Evolutionary conservation across 2,113 vertebrate species (phyloP).

Genomic region (Stictonetta naevosa): DNA sequence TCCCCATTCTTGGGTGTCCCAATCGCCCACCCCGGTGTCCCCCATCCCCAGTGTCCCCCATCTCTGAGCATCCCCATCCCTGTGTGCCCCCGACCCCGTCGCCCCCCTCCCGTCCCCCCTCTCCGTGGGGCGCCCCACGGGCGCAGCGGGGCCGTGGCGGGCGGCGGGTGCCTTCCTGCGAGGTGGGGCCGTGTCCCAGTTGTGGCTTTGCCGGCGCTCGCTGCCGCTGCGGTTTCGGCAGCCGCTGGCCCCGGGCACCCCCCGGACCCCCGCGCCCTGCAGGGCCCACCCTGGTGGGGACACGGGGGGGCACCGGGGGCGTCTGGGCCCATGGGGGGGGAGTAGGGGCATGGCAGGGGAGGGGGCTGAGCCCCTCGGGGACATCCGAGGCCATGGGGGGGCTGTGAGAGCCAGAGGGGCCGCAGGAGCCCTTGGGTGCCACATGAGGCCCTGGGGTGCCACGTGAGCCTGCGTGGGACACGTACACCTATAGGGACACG

Average conservation of each 20-base stretch:
- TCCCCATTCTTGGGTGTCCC: not conserved
- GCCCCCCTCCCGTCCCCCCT: not conserved
- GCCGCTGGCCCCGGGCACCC: not conserved
- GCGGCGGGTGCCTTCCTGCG: not conserved
- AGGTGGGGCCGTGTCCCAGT: not conserved
- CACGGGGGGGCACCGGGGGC: not conserved
- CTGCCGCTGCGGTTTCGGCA: not conserved
- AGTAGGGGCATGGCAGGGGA: not conserved
- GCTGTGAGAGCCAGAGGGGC: not conserved
- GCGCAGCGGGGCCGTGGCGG: not conserved
- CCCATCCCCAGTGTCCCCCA: not conserved
- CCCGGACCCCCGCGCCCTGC: not conserved
- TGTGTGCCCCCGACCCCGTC: not conserved
- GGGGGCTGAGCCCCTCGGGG: fast-evolving
- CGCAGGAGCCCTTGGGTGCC: not conserved
- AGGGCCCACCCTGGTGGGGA: not conserved
- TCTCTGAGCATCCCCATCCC: not conserved
- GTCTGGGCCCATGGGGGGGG: too few species aligned
- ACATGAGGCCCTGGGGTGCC: not conserved
- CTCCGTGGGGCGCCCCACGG: too few species aligned
- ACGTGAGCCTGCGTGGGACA: not conserved
- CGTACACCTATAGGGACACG: not conserved
- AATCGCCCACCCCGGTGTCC: not conserved
- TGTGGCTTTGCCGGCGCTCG: not conserved
- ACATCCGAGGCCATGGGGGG: fast-evolving